Conservation (phyloP, 2,797 vertebrate species). For the Myoxocephalus aenaeus region DNA sequence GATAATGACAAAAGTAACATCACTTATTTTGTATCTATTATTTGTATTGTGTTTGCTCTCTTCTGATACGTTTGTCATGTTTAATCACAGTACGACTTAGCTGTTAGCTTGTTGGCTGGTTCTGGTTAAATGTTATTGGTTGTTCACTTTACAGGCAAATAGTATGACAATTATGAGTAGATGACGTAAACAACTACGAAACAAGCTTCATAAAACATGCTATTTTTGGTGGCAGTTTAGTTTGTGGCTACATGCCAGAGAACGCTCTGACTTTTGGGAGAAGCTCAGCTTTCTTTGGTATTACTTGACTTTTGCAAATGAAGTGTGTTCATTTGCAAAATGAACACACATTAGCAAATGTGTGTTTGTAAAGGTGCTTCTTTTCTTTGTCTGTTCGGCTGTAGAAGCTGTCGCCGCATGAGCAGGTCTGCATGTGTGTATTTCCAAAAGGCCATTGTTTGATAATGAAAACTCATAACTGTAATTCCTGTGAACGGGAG, state of each 20-base stretch:
- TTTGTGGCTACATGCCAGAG: neutral
- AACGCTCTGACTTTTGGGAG: neutral
- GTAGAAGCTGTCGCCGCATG: neutral
- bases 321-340: too few species aligned
- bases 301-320: neutral
- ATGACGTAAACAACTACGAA: neutral
- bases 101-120: neutral
- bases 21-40: neutral
- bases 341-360: too few species aligned
- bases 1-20: neutral
- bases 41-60: neutral
- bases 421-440: neutral
- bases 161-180: neutral
- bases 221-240: neutral
- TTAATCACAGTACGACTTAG: too few species aligned
- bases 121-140: neutral
- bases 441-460: neutral
- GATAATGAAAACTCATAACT: conserved; percentile 5
- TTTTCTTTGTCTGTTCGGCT: conserved; percentile 1
- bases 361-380: neutral
- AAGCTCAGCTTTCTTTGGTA: neutral
- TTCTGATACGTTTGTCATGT: neutral
- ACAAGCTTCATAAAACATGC: neutral
- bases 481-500: neutral
- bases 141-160: neutral